phyloP scores from a whole-genome alignment of 2,113 vertebrate species.

The Bubalus kerabau region DNA sequence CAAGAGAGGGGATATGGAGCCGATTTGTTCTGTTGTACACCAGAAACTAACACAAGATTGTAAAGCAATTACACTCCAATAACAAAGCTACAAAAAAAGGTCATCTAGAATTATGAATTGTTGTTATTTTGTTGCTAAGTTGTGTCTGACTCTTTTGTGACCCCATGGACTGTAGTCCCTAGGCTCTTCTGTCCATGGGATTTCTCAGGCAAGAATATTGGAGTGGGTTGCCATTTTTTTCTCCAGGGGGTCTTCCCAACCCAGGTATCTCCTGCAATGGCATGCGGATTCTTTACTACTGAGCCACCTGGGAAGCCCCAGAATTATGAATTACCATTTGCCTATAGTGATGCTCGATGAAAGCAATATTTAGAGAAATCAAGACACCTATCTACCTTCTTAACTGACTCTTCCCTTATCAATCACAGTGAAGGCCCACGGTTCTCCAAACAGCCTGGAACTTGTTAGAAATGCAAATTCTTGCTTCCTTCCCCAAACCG shows the following conservation, averaged over 20 bases:
- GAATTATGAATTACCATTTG: not conserved
- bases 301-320: not conserved
- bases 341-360: not conserved
- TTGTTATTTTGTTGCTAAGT: not conserved
- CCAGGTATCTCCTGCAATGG: not conserved
- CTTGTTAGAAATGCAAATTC: not conserved
- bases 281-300: not conserved
- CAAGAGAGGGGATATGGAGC: not conserved
- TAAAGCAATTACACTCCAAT: not conserved
- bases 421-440: not conserved
- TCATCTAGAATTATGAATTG: not conserved
- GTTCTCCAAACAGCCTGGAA: not conserved
- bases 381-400: not conserved
- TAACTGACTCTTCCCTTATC: not conserved
- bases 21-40: not conserved
- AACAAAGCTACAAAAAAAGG: not conserved
- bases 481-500: not conserved
- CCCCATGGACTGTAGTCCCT: not conserved
- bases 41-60: not conserved
- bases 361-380: not conserved
- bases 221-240: not conserved
- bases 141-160: not conserved
- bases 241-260: not conserved
- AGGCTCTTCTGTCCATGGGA: not conserved
- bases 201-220: not conserved